Evolutionary conservation across 1,140 invertebrate genomes (phyloP).

Genomic region (Coenobita brevimanus): DNA sequence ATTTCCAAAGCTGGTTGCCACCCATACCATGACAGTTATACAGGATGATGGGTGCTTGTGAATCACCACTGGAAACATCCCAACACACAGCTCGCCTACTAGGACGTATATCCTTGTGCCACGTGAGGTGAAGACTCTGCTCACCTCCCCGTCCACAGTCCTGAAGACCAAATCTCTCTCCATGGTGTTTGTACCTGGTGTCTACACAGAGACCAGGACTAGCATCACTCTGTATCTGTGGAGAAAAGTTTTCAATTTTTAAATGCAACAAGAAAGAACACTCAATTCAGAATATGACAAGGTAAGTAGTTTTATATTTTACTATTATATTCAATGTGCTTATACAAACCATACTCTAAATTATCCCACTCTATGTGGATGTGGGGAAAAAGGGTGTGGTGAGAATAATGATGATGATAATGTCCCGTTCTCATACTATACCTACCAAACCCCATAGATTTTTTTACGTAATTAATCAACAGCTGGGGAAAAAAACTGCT

Average conservation of each 20-base stretch:
- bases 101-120: slow-evolving; percentile 92
- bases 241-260: neutral
- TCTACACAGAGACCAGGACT: slow-evolving; percentile 84
- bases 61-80: slow-evolving; percentile 83
- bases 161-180: slow-evolving; percentile 79
- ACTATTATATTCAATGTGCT: too few relatives aligned
- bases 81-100: slow-evolving; percentile 87
- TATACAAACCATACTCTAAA: too few relatives aligned
- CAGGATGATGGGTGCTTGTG: slow-evolving; percentile 85
- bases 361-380: too few relatives aligned
- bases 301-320: too few relatives aligned
- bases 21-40: slow-evolving; percentile 90
- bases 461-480: too few relatives aligned
- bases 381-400: too few relatives aligned
- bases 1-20: slow-evolving; percentile 95
- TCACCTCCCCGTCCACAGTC: slow-evolving; percentile 59
- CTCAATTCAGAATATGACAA: too few relatives aligned
- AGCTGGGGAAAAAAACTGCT: too few relatives aligned
- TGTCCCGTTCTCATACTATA: too few relatives aligned
- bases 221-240: slow-evolving; percentile 81
- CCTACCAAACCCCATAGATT: too few relatives aligned
- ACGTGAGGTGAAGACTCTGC: slow-evolving; percentile 82
- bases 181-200: slow-evolving; percentile 79
- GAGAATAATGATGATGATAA: too few relatives aligned
- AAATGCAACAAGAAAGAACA: too few relatives aligned